Conservation (phyloP, 2,113 vertebrate species). For the Carassius gibelio region DNA sequence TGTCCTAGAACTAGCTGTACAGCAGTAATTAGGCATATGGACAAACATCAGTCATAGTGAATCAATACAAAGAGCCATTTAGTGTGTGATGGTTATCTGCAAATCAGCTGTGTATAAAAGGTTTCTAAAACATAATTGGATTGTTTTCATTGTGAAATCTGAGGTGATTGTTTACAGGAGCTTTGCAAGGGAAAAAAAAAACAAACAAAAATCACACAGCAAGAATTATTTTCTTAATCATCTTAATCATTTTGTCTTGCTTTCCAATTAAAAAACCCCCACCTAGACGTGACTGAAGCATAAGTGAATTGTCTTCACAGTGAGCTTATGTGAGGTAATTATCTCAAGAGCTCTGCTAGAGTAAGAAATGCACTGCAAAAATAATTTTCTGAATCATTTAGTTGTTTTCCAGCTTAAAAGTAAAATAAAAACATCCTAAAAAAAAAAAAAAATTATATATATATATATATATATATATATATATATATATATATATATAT, state of each 20-base stretch:
- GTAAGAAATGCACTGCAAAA: neutral
- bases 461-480: too few relatives aligned
- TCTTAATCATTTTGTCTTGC: neutral
- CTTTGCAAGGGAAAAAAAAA: neutral
- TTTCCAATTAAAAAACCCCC: neutral
- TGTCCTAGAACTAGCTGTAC: neutral
- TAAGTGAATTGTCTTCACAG: too few relatives aligned
- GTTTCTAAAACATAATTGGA: neutral
- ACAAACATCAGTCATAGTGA: neutral
- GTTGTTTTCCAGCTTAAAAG: neutral
- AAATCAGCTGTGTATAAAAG: neutral
- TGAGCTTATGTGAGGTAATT: too few relatives aligned
- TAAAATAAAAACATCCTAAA: neutral
- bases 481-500: too few relatives aligned
- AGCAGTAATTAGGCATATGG: constrained; percentile 1
- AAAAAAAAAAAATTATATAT: too few relatives aligned
- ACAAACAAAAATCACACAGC: too few relatives aligned
- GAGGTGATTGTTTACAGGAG: neutral
- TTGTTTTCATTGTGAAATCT: neutral
- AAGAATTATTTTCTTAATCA: too few relatives aligned
- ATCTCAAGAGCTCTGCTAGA: too few relatives aligned
- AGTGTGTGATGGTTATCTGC: constrained; percentile 6
- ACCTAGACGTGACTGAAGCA: neutral
- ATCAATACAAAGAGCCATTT: constrained; percentile 6
- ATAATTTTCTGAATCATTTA: neutral